Evolutionary conservation across 2,797 vertebrate genomes (phyloP).

Genomic region (Arnoldichthys spilopterus): DNA sequence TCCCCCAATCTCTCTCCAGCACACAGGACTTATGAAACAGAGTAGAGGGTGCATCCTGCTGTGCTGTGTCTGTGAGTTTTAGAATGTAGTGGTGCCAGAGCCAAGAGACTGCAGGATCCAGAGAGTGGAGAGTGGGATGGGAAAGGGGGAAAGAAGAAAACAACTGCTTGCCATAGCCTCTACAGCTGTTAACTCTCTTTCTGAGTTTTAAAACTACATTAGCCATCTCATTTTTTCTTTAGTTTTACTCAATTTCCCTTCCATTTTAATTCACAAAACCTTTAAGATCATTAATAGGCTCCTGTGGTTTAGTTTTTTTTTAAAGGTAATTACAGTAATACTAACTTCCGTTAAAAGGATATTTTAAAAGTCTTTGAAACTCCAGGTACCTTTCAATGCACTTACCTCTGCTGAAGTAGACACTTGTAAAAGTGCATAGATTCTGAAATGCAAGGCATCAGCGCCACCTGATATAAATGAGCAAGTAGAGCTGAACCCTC

Average conservation of each 20-base stretch:
- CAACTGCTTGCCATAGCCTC: slow-evolving; percentile 31
- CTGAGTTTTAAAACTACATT: background rate
- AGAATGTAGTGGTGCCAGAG: slow-evolving; percentile 33
- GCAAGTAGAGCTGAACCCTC: no score
- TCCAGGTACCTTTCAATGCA: no score
- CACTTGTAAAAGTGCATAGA: no score
- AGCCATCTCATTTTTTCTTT: background rate
- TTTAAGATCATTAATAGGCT: background rate
- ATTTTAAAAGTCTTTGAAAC: no score
- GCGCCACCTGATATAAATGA: no score
- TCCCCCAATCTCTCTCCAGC: slow-evolving; percentile 24
- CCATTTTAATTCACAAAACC: background rate
- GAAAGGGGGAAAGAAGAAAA: slow-evolving; percentile 53
- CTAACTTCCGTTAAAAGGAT: no score
- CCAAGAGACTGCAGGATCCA: slow-evolving; percentile 46
- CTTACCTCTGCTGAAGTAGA: no score
- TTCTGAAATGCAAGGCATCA: no score
- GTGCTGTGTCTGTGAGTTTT: slow-evolving; percentile 41
- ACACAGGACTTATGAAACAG: slow-evolving; percentile 44
- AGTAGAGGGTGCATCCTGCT: slow-evolving; percentile 42
- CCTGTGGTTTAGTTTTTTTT: no score
- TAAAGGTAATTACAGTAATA: no score
- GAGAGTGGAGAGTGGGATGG: slow-evolving; percentile 42
- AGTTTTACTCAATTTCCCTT: background rate
- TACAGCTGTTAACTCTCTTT: slow-evolving; percentile 36